Conservation (phyloP, 2,113 vertebrate species). For the Cygnus atratus region DNA sequence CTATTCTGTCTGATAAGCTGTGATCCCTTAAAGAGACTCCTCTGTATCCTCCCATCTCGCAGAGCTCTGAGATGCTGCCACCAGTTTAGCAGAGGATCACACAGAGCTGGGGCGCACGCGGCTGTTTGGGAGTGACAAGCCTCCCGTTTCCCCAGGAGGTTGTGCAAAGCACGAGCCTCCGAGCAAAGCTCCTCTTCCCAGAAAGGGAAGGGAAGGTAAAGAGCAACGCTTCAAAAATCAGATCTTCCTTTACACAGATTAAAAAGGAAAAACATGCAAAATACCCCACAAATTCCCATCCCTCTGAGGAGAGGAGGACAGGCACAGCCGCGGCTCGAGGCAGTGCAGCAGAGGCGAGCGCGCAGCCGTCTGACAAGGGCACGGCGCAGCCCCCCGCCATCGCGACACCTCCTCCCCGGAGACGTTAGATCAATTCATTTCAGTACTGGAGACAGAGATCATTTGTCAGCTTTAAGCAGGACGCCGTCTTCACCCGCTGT, state of each 20-base stretch:
- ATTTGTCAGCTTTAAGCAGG: not conserved
- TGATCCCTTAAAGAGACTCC: not conserved
- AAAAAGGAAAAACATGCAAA: not conserved
- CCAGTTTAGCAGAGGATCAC: not conserved
- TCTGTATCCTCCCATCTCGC: not conserved
- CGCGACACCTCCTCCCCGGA: not conserved
- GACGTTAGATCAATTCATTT: not conserved
- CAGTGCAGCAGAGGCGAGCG: not conserved
- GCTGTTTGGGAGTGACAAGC: not conserved
- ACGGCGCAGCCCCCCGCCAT: fast-evolving
- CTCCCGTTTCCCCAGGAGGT: not conserved
- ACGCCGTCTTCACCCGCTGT: fast-evolving
- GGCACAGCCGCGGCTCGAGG: not conserved
- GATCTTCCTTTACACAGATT: not conserved
- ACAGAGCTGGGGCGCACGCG: not conserved
- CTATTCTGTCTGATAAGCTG: not conserved
- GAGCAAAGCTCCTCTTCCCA: not conserved
- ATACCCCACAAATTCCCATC: not conserved
- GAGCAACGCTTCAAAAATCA: not conserved
- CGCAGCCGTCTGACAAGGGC: not conserved
- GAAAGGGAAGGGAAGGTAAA: not conserved
- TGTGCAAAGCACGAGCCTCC: not conserved
- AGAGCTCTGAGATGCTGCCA: not conserved
- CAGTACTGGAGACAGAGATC: not conserved
- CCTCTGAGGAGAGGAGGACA: not conserved